These are phyloP conservation scores for Vulpes vulpes DNA, from an alignment of 2,113 vertebrate genomes.

Conservation along the genomic window DNA sequence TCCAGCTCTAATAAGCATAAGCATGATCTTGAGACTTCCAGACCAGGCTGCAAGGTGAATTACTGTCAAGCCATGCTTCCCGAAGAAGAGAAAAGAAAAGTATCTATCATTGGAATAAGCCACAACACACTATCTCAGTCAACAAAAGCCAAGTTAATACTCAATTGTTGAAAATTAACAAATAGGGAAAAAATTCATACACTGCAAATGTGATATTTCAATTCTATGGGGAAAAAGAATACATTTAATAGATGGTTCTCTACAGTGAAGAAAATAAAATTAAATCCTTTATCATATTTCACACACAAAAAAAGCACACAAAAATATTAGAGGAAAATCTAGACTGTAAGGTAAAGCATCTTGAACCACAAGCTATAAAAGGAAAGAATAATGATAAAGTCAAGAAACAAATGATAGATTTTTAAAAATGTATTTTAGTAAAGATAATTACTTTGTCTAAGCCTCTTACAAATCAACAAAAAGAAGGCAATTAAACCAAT, in stretches of 20 bases:
- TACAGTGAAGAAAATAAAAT: constrained; percentile 26
- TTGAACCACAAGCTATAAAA: constrained; percentile 15
- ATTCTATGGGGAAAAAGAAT: not conserved
- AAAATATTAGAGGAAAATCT: not conserved
- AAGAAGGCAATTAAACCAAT: not conserved
- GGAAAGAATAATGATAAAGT: not conserved
- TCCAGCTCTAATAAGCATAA: constrained; percentile 92
- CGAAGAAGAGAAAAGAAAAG: constrained; percentile 69
- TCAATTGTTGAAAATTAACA: not conserved
- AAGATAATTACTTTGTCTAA: constrained; percentile 11
- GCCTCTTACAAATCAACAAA: not conserved
- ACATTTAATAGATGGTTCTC: not conserved
- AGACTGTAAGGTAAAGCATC: not conserved
- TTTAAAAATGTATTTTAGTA: not conserved
- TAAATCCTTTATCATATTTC: not conserved
- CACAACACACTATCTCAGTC: not conserved
- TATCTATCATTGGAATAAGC: not conserved
- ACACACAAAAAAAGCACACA: not conserved
- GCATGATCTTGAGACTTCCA: constrained; percentile 92
- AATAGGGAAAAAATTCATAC: not conserved
- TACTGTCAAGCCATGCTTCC: constrained; percentile 92
- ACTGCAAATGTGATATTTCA: not conserved
- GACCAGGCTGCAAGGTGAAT: constrained; percentile 95
- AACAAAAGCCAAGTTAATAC: not conserved
- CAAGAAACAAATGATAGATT: constrained; percentile 17